Evolutionary conservation across 2,888 invertebrate genomes (phyloP), one percentile per base, ranked within the genome.

Genomic region (Nemotelus nigrinus): DNA sequence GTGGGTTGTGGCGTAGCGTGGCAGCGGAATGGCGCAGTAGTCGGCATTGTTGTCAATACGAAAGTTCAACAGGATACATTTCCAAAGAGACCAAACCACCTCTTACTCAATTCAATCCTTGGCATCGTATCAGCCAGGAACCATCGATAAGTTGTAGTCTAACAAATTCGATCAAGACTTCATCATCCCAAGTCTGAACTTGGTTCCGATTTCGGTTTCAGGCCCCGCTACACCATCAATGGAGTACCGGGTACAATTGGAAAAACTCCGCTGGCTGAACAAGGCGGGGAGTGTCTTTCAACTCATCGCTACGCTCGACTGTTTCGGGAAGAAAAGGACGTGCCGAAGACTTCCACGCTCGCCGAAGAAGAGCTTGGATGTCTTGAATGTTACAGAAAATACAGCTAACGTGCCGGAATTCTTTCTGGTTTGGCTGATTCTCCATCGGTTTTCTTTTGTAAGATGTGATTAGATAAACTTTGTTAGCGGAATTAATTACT

Each of bases 401-500:
- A 79, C 77, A 79, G 70, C 77, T 79, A 79, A 77, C 77, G 79
- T 79, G 79, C 79, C 68, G 77, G 79, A 77, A 74, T 79, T 79
- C 74, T 77, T 77, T 77, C 57, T 72, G 67, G 67, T 76, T 64
- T 75, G 47, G 63, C 47, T 74, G 74, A n/a, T 75, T 65, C 44
- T 48, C 47, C 65, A 48, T 63, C 39, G 44, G 41, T 63, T 70
- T 75, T 79, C 64, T 64, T 79, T 79, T 79, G 79, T 72, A 77
- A 60, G 58, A 79, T 79, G 79, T 79, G 77, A 79, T 79, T 79
- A 79, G 79, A 79, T 79, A 77, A 79, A 79, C 77, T 79, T 79
- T 79, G 78, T 79, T 79, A 76, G 79, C 79, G 79, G 79, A 79
- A 79, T 79, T 79, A 79, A 79, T 79, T 79, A 79, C 79, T 79